Conservation (phyloP, 2,113 vertebrate species). For the Hypocryptadius cinnamomeus region DNA sequence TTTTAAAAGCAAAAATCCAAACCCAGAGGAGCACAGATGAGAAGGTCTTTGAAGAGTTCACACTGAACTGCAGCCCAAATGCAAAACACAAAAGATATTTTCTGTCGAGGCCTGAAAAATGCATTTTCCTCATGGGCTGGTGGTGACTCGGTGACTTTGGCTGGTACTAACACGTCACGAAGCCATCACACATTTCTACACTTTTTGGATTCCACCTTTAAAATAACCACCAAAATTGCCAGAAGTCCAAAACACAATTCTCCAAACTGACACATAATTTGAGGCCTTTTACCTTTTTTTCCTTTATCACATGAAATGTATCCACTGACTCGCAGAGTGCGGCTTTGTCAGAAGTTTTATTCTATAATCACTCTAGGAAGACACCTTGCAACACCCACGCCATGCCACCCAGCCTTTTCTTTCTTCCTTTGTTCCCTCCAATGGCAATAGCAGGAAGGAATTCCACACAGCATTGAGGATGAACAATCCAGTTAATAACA, state of each 20-base stretch:
- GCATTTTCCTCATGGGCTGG: not conserved
- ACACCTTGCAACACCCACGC: not conserved
- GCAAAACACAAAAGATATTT: not conserved
- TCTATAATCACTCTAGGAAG: not conserved
- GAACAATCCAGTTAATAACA: not conserved
- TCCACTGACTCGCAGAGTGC: not conserved
- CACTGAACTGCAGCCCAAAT: not conserved
- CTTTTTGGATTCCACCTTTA: not conserved
- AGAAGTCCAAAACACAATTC: not conserved
- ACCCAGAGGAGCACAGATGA: not conserved
- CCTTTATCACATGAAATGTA: not conserved
- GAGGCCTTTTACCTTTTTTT: not conserved
- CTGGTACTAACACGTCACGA: fast-evolving
- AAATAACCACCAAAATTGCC: not conserved
- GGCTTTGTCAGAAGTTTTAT: not conserved
- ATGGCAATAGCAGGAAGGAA: not conserved
- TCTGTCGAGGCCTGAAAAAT: not conserved
- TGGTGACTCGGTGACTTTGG: not conserved
- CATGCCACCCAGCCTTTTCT: not conserved
- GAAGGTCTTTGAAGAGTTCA: not conserved
- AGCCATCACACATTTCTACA: not conserved
- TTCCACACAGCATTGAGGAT: not conserved
- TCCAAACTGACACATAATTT: not conserved
- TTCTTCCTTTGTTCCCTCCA: not conserved
- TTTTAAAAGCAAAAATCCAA: not conserved